Base-by-base conservation (phyloP, 1,140 invertebrate species). In the Tetragnatha versicolor region DNA sequence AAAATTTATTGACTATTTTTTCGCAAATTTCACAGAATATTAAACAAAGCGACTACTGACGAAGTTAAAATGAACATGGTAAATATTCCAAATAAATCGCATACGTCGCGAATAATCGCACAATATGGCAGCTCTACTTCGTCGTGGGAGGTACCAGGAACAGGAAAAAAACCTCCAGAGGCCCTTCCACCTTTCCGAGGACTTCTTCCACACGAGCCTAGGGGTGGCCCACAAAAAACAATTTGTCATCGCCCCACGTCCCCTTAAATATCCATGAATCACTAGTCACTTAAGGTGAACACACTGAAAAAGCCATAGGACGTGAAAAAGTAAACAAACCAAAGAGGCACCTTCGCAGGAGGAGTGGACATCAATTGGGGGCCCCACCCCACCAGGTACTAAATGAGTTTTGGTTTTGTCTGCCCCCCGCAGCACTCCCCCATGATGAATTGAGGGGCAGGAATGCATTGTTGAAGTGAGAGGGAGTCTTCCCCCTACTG, bases 221-320 rank as follows among this genome's bases (percentile, higher is more conserved):
- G 47, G 42, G 22, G 47, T 14, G 55, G 37, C 29, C 2, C 14
- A 14, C 7, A 61, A 61, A 75, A 75, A 75, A 61, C 58, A 75
- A 75, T 75, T 75, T 75, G 72, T 75, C 72, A 75, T 75, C 72
- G 72, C 39, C 39, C 14, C 39, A 75, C 72, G 51, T 58, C 72
- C 49, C 22, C 35, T 75, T 63, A 75, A 75, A 75, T 75, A 39
- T 29, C 58, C 58, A 75, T 75, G 72, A 75, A 75, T 75, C 72
- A 75, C 72, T 42, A 61, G 72, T 63, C 72, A 61, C 72, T 75
- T 63, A 35, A n/a, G 35, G 51, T 22, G 47, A 42, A 14, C 35
- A 17, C 9, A 63, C 35, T 60, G 47, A 49, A 9, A 25, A 20
- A 22, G 61, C 12, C n/a, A 55, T 17, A 25, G 27, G n/a, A n/a